A percentile compares a stretch with the other conserved stretches of the same genome.
phyloP scores from a whole-genome alignment of 2,113 vertebrate species.

The Anoplopoma fimbria region DNA sequence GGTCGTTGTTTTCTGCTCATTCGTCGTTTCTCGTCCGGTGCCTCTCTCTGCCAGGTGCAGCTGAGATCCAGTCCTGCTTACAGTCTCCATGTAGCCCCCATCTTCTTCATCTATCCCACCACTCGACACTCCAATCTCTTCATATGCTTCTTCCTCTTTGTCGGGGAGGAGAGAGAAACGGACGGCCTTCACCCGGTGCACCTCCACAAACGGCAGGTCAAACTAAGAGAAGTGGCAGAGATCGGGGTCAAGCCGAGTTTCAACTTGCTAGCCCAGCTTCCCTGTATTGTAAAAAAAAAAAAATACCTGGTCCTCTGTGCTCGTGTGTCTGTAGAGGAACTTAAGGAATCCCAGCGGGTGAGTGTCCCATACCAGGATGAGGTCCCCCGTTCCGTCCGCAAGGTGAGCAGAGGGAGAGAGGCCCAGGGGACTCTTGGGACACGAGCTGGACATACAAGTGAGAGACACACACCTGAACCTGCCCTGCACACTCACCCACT shows the following conservation, averaged over 20 bases:
- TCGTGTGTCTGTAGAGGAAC: conserved; percentile 86
- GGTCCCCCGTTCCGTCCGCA: conserved; percentile 87
- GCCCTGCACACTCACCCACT: conserved; percentile 83
- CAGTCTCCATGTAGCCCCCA: conserved; percentile 17
- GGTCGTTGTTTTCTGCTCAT: conserved; percentile 25
- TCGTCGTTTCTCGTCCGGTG: conserved; percentile 6
- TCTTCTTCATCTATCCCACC: conserved; percentile 35
- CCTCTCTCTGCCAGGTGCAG: conserved; percentile 56
- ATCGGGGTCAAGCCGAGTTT: not conserved
- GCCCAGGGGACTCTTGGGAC: conserved; percentile 85
- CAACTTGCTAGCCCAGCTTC: not conserved
- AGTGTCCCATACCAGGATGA: conserved; percentile 86
- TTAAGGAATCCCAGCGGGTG: conserved; percentile 82
- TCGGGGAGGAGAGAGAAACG: conserved; percentile 75
- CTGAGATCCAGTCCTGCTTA: conserved; percentile 66
- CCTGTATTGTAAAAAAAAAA: not conserved
- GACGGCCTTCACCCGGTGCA: conserved; percentile 85
- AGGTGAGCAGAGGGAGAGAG: conserved; percentile 88
- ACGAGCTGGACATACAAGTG: conserved; percentile 89
- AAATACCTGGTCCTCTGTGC: conserved; percentile 85
- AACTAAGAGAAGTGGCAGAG: conserved; percentile 74
- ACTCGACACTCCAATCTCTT: conserved; percentile 14
- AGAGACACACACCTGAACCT: conserved; percentile 84
- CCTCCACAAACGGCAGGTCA: conserved; percentile 88
- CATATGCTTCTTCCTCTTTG: conserved; percentile 54